Percentiles rank a stretch among this genome's conserved stretches.
These are phyloP conservation scores for Bolborhynchus lineola DNA, from an alignment of 2,113 vertebrate species.

Conservation along the genomic window DNA sequence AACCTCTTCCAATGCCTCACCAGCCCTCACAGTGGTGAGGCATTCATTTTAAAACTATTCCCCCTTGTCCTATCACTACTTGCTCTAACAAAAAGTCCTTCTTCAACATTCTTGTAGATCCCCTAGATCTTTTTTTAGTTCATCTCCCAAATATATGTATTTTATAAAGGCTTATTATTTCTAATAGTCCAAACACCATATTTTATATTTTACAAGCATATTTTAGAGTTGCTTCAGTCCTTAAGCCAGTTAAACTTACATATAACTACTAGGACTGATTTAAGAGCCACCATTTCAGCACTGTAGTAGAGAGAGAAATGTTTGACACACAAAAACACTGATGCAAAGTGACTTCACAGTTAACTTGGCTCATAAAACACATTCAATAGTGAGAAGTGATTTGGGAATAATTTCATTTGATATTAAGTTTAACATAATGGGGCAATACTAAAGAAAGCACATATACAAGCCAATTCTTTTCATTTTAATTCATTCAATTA, in stretches of 20 bases:
- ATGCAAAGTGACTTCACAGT: not conserved
- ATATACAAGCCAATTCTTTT: not conserved
- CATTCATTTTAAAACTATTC: not conserved
- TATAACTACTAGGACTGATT: not conserved
- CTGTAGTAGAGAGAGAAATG: not conserved
- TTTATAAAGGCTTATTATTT: not conserved
- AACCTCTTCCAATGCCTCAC: not conserved
- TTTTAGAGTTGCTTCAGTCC: not conserved
- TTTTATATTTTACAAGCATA: not conserved
- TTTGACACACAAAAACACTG: not conserved
- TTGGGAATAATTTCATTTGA: constrained; percentile 8
- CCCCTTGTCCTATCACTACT: not conserved
- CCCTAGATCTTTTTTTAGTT: not conserved
- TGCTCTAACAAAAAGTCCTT: not conserved
- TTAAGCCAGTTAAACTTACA: not conserved
- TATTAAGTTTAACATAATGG: constrained; percentile 5
- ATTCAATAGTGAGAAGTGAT: not conserved
- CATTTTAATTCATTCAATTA: not conserved
- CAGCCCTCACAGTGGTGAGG: no score
- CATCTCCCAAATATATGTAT: not conserved
- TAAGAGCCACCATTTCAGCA: not conserved
- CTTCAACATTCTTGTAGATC: not conserved
- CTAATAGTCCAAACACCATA: not conserved
- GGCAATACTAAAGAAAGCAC: not conserved
- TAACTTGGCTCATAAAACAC: not conserved